A percentile compares a stretch with the other conserved stretches of the same genome.
These are phyloP conservation scores for Euphydryas editha DNA, from an alignment of 2,888 invertebrate genomes.

Conservation along the genomic window DNA sequence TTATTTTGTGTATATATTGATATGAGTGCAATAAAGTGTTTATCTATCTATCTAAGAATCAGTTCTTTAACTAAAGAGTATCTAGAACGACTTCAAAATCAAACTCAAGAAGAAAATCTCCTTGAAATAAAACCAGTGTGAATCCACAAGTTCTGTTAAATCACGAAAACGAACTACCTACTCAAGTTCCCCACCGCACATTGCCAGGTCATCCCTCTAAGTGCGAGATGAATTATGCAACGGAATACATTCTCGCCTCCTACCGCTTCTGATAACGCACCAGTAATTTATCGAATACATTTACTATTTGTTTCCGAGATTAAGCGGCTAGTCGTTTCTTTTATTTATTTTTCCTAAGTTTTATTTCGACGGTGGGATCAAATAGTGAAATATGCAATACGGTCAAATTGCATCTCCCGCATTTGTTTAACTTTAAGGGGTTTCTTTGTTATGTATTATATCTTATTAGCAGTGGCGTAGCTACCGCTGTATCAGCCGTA, in stretches of 20 bases:
- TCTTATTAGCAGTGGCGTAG: no score
- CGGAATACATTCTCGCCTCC: conserved; percentile 50
- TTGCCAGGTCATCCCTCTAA: conserved; percentile 59
- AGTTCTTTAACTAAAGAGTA: not conserved
- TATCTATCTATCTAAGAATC: no score
- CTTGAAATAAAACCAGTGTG: no score
- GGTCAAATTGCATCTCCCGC: no score
- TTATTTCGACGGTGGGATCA: not conserved
- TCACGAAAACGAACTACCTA: conserved; percentile 29
- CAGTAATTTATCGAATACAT: conserved; percentile 58
- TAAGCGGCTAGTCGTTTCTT: not conserved
- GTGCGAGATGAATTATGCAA: conserved; percentile 71
- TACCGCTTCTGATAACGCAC: conserved; percentile 51
- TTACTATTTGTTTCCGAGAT: conserved; percentile 37
- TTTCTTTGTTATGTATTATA: no score
- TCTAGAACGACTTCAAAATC: not conserved
- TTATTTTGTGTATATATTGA: no score
- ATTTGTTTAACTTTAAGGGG: no score
- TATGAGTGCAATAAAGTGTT: no score
- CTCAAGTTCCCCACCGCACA: conserved; percentile 4
- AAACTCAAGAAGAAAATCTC: no score
- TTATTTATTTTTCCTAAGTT: not conserved
- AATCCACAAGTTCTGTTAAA: conserved; percentile 24
- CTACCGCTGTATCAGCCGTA: no score
- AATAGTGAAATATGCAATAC: not conserved